Base-by-base conservation (phyloP, 2,797 vertebrate genomes). In the Dromococcyx pavoninus region DNA sequence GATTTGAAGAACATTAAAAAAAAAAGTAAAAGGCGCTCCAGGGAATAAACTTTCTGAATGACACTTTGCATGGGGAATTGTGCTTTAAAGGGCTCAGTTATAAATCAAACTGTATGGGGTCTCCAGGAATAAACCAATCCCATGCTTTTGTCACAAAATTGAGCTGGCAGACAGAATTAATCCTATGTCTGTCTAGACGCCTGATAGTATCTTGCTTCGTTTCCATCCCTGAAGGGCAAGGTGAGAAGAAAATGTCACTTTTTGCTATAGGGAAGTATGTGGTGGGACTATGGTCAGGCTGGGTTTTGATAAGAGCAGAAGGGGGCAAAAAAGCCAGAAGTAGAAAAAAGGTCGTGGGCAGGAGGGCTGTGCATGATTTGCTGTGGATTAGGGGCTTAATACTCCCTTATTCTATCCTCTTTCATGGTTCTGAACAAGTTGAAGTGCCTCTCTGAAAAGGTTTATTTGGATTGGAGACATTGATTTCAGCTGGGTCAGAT, bases 151-250 rank as follows among this genome's bases (percentile, higher is more conserved):
- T 96, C 83, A 83, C 91, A 73, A 71, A 91, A 76, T 35, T 57
- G 86, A 95, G 64, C 64, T 93, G 83, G 83, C 75, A 93, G 93
- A 91, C 83, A 74, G 77, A 94, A 72, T 94, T 85, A 91, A 87
- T 89, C 71, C 54, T 73, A 11, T 85, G 53, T 90, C 88, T 93
- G 86, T 79, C 91, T 89, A 76, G 71, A 73, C 7, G 7, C 53
- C 46, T 69, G 65, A 19, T 35, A 79, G 37, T 61, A 76, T 89
- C 86, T 95, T 80, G 58, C 28, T 81, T 85, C 82, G 35, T 90
- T 91, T 87, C 53, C 56, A 30, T 21, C 46, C 23, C n/a, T 19
- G 30, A 70, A 83, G 74, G 83, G 64, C 58, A 78, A 84, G 51
- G 74, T 89, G 73, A 88, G 72, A 64, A 62, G 77, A 67, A 57